These are phyloP conservation scores for Spea bombifrons DNA, from an alignment of 2,113 vertebrate species.

Conservation along the genomic window DNA sequence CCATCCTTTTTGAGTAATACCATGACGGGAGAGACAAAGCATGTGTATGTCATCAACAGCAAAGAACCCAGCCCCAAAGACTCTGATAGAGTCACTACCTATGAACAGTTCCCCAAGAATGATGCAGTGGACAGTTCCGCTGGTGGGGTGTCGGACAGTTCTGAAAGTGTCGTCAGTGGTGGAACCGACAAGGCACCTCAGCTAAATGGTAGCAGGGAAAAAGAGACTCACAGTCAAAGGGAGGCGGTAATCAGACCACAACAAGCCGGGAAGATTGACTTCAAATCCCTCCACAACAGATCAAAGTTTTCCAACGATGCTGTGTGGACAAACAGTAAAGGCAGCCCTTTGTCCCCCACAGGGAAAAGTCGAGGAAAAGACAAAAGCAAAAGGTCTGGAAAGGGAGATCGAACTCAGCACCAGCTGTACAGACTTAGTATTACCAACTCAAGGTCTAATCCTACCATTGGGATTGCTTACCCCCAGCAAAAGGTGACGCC, in stretches of 20 bases:
- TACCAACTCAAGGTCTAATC: constrained; percentile 70
- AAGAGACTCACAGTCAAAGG: constrained; percentile 75
- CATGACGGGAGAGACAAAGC: constrained; percentile 88
- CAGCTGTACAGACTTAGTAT: constrained; percentile 83
- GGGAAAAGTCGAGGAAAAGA: constrained; percentile 74
- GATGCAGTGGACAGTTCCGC: constrained; percentile 42
- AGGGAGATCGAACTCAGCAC: constrained; percentile 74
- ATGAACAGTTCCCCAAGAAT: constrained; percentile 72
- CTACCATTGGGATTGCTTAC: constrained; percentile 81
- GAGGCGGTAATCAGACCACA: constrained; percentile 84
- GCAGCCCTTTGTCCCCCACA: constrained; percentile 68
- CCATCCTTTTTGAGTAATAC: constrained; percentile 62
- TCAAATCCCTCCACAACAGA: constrained; percentile 76
- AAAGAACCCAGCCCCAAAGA: constrained; percentile 70
- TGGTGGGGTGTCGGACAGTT: constrained; percentile 54
- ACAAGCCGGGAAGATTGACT: constrained; percentile 80
- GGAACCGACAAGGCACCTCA: constrained; percentile 58
- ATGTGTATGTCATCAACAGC: constrained; percentile 69
- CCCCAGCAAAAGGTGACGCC: constrained; percentile 78
- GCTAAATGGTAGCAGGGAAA: constrained; percentile 64
- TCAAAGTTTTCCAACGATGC: constrained; percentile 70
- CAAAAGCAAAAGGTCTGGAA: constrained; percentile 68
- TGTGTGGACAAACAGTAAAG: constrained; percentile 72
- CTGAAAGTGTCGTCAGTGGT: constrained; percentile 58
- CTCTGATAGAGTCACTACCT: constrained; percentile 67